These are phyloP conservation scores for Chiridota heheva DNA, from an alignment of 35 echinoderm and acorn worm species.

Conservation along the genomic window DNA sequence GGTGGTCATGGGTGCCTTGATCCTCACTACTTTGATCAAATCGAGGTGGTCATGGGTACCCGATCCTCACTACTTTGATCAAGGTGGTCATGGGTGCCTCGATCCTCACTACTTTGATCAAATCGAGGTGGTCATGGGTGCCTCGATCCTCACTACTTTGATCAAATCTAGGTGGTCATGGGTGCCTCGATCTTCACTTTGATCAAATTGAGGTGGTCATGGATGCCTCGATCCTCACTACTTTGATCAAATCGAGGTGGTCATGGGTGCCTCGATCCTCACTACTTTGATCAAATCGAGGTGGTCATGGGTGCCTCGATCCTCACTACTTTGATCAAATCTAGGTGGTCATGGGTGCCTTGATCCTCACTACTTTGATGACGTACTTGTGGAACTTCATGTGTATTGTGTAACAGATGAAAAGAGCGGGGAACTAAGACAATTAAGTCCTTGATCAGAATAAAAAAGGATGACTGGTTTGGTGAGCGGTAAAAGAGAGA, in stretches of 20 bases:
- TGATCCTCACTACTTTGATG: constrained; percentile 87
- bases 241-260: too few relatives aligned
- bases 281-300: constrained; percentile 93
- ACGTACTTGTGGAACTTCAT: constrained; percentile 69
- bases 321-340: constrained; percentile 93
- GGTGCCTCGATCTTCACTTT: too few relatives aligned
- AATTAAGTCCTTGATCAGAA: too few relatives aligned
- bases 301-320: constrained; percentile 89
- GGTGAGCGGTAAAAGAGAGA: too few relatives aligned
- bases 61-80: too few relatives aligned
- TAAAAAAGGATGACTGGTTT: too few relatives aligned
- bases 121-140: constrained; percentile 90
- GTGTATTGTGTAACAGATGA: constrained; percentile 88
- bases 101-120: constrained; percentile 92
- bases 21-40: too few relatives aligned
- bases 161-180: constrained; percentile 70
- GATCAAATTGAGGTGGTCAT: too few relatives aligned
- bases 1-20: too few relatives aligned
- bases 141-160: constrained; percentile 90
- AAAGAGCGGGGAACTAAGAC: not conserved
- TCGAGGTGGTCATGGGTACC: too few relatives aligned
- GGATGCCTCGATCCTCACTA: too few relatives aligned
- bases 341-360: constrained; percentile 88
- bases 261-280: too few relatives aligned
- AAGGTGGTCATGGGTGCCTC: constrained; percentile 84